Percentiles rank a stretch among this genome's conserved stretches.
Evolutionary conservation across 2,113 vertebrate species (phyloP).

Genomic region (Boleophthalmus pectinirostris): DNA sequence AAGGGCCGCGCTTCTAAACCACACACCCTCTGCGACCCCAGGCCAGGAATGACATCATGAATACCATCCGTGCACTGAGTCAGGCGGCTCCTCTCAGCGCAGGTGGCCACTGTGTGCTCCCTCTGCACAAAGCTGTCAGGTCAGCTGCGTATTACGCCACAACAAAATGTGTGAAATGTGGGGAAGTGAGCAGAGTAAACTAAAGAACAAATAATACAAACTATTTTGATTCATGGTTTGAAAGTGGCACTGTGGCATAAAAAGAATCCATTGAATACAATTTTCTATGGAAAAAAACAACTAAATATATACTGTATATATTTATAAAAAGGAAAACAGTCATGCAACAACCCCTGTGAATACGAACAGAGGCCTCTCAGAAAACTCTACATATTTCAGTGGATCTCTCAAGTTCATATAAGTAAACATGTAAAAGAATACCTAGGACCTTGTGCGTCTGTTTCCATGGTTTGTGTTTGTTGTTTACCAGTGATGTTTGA

Average conservation of each 20-base stretch:
- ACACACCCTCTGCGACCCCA: conserved; percentile 44
- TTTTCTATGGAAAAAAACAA: neutral
- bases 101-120: conserved; percentile 50
- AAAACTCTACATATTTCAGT: neutral
- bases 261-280: neutral
- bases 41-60: conserved; percentile 65
- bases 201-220: conserved; percentile 1
- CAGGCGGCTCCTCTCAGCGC: conserved; percentile 38
- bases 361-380: neutral
- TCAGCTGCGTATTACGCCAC: conserved; percentile 42
- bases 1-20: conserved; percentile 41
- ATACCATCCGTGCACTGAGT: conserved; percentile 54
- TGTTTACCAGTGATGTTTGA: neutral
- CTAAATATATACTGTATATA: neutral
- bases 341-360: neutral
- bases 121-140: conserved; percentile 26
- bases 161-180: conserved; percentile 9
- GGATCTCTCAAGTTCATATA: neutral
- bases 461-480: conserved; percentile 7
- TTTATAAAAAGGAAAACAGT: neutral
- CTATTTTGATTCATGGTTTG: neutral
- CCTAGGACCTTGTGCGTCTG: neutral
- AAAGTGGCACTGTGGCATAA: neutral
- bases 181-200: neutral
- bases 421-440: neutral